phyloP scores from a whole-genome alignment of 2,888 invertebrate genomes.

The Rhogogaster chlorosoma region DNA sequence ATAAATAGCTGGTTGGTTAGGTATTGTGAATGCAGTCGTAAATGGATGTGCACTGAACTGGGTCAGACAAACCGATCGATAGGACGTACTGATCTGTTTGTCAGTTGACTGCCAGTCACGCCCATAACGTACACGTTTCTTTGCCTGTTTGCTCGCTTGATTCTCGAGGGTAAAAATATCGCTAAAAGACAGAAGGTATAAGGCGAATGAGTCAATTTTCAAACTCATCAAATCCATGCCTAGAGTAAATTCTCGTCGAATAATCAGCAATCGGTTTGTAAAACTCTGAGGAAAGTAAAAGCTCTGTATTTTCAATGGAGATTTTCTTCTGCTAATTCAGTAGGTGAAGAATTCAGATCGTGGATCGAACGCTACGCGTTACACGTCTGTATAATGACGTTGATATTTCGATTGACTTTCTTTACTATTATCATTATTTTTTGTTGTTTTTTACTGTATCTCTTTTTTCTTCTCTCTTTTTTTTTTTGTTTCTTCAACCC shows the following conservation, averaged over 20 bases:
- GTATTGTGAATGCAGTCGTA: slow-evolving; percentile 7
- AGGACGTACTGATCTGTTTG: neutral
- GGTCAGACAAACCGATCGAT: slow-evolving; percentile 42
- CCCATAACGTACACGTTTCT: slow-evolving; percentile 2
- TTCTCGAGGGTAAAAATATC: neutral
- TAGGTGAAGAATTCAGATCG: neutral
- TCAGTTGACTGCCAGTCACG: slow-evolving; percentile 22
- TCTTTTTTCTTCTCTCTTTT: too few species aligned
- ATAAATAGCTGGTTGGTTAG: slow-evolving; percentile 6
- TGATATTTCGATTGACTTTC: neutral
- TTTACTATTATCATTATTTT: neutral
- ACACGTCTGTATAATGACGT: neutral
- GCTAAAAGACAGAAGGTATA: neutral
- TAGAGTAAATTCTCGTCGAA: neutral
- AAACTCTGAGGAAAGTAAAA: neutral
- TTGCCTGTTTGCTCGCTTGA: neutral
- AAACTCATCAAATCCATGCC: too few species aligned
- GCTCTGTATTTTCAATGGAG: neutral
- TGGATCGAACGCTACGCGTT: neutral
- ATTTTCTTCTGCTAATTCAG: neutral
- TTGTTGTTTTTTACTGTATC: neutral
- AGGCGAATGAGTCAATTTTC: too few species aligned
- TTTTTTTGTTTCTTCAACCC: neutral
- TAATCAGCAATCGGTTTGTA: neutral
- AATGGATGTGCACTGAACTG: slow-evolving; percentile 34